Conservation (phyloP, 2,113 vertebrate species). For the Otis tarda region DNA sequence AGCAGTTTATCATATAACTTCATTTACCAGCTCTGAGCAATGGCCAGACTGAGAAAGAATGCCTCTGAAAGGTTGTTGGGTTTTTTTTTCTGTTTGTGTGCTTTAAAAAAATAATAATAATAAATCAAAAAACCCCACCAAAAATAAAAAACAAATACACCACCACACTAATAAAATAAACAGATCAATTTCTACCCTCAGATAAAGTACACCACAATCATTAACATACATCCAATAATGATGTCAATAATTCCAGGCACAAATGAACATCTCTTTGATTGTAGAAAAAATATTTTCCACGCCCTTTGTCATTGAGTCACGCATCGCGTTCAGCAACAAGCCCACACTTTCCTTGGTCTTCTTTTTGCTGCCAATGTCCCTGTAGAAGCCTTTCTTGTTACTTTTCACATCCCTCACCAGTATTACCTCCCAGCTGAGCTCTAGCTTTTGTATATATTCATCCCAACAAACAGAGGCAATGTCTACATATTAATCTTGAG, state of each 20-base stretch:
- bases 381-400: background rate
- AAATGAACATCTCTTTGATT: background rate
- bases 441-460: background rate
- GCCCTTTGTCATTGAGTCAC: fast-evolving
- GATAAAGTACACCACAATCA: background rate
- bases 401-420: background rate
- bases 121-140: background rate
- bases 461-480: background rate
- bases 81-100: background rate
- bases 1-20: background rate
- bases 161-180: background rate
- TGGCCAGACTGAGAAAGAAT: background rate
- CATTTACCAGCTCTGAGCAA: background rate
- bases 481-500: background rate
- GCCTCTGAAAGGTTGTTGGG: background rate
- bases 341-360: background rate
- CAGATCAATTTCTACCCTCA: background rate
- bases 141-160: background rate
- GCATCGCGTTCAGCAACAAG: background rate
- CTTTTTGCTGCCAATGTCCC: background rate
- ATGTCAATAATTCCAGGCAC: background rate
- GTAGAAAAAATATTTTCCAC: background rate
- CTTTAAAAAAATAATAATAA: background rate
- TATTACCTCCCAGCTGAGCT: background rate
- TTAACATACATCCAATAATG: background rate